phyloP scores from a whole-genome alignment of 1,140 invertebrate species.

The Eueides isabella region DNA sequence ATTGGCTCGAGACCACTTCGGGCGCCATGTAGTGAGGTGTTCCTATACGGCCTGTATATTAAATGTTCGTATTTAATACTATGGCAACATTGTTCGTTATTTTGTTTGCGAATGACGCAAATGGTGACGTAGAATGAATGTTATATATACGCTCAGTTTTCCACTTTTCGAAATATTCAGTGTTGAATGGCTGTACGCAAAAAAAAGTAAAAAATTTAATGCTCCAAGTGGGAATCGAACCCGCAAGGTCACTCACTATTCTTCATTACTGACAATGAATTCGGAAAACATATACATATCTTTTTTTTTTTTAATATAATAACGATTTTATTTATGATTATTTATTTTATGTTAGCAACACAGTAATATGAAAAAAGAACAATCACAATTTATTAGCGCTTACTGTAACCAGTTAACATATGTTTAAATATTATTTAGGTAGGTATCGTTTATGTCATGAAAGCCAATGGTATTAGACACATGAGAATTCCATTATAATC shows the following conservation, averaged over 20 bases:
- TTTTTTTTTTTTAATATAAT: too few species aligned
- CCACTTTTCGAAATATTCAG: too few species aligned
- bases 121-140: too few species aligned
- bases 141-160: too few species aligned
- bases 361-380: not conserved
- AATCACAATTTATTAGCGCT: conserved; percentile 26
- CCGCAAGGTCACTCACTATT: not conserved
- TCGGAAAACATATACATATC: too few species aligned
- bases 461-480: conserved; percentile 12
- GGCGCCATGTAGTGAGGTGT: conserved; percentile 99
- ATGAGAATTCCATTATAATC: not conserved
- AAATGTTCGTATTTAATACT: not conserved
- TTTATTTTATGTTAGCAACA: not conserved
- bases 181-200: too few species aligned
- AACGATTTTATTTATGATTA: too few species aligned
- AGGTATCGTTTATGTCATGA: conserved; percentile 16
- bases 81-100: not conserved
- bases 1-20: conserved; percentile 94
- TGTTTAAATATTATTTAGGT: conserved; percentile 16
- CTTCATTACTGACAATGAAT: too few species aligned
- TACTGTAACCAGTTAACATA: conserved; percentile 1
- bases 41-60: conserved; percentile 91
- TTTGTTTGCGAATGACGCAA: too few species aligned
- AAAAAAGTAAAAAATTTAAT: too few species aligned
- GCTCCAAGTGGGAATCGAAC: not conserved